These are phyloP conservation scores for Nannospalax galili DNA, from an alignment of 2,113 vertebrate species.

Conservation along the genomic window DNA sequence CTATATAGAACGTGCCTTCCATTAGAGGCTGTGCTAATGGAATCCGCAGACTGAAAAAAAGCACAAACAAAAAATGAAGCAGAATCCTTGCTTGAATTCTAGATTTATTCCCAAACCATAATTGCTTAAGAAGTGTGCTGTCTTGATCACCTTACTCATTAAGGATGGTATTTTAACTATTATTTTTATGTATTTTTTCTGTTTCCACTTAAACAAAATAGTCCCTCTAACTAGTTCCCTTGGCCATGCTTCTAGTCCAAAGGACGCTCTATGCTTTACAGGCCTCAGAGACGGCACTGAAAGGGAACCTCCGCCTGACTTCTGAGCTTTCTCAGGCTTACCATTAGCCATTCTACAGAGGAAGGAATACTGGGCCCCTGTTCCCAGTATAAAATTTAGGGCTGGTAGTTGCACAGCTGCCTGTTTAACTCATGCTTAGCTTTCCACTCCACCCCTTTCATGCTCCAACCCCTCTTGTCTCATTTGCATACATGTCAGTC, in stretches of 20 bases:
- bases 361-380: not conserved
- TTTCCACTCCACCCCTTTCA: not conserved
- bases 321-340: not conserved
- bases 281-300: not conserved
- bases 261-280: not conserved
- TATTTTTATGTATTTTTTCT: not conserved
- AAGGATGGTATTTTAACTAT: not conserved
- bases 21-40: not conserved
- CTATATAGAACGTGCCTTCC: not conserved
- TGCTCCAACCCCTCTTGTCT: not conserved
- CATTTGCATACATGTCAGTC: not conserved
- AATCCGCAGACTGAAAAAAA: constrained; percentile 10
- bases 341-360: not conserved
- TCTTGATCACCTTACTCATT: constrained; percentile 21
- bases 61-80: no score
- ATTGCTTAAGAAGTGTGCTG: not conserved
- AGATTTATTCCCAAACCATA: constrained; percentile 23
- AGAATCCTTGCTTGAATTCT: constrained; percentile 54
- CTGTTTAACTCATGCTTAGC: not conserved
- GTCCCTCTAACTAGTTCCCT: not conserved
- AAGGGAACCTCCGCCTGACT: not conserved
- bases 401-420: not conserved
- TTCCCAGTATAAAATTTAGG: constrained; percentile 9
- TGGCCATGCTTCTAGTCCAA: not conserved
- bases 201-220: constrained; percentile 35